Evolutionary conservation across 2,113 vertebrate species (phyloP).

Genomic region (Heterocephalus glaber): DNA sequence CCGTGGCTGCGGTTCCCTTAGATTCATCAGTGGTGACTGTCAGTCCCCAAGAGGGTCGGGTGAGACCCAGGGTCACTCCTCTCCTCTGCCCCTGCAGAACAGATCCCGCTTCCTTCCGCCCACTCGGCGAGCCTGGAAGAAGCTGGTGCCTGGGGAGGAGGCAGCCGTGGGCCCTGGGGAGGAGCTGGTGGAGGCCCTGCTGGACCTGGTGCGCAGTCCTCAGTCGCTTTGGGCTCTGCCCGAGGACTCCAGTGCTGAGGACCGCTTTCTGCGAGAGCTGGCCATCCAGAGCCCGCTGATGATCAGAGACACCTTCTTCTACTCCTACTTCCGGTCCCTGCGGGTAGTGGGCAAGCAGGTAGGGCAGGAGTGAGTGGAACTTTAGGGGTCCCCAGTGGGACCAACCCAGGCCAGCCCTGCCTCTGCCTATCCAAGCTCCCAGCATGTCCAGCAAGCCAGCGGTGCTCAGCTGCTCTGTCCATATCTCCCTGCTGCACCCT

Average conservation of each 20-base stretch:
- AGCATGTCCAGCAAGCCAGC: background rate
- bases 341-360: conserved; percentile 87
- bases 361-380: conserved; percentile 50
- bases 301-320: conserved; percentile 73
- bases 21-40: background rate
- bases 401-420: background rate
- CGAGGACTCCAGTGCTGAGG: conserved; percentile 81
- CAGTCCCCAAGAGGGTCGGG: background rate
- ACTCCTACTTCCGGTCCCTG: conserved; percentile 84
- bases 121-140: fast-evolving
- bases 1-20: background rate
- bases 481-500: background rate
- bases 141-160: background rate
- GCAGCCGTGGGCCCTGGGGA: background rate
- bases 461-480: background rate
- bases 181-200: conserved; percentile 82
- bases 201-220: conserved; percentile 84
- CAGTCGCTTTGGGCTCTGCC: conserved; percentile 88
- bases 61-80: background rate
- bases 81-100: conserved; percentile 78
- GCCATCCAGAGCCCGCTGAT: conserved; percentile 80
- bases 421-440: background rate
- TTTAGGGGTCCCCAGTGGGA: background rate
- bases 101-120: conserved; percentile 51
- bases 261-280: conserved; percentile 82